Evolutionary conservation across 1,140 invertebrate genomes (phyloP), one percentile per base, ranked within the genome.

Genomic region (honey bee (Apis mellifera)): DNA sequence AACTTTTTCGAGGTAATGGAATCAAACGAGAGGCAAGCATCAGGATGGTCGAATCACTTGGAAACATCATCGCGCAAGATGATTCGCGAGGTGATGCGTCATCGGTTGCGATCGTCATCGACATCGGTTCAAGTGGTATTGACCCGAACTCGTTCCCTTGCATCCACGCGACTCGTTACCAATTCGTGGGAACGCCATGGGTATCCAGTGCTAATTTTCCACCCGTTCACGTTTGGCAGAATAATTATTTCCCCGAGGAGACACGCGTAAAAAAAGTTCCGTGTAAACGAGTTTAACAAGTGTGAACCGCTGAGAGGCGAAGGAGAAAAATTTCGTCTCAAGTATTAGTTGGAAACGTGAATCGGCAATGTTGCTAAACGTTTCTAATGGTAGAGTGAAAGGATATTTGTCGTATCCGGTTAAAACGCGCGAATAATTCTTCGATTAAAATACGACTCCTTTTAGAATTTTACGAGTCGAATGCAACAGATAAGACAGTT

Each of bases 101-200:
- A 91, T 88, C 79, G 82, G 81, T 85, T 26, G 76, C 68, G 75
- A 83, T 90, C 70, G 66, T 91, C 88, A 91, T 91, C 90, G 90
- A 86, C 87, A 91, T 89, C 85, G 86, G 90, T 91, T 91, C 90
- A 91, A 91, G 90, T 91, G 89, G 89, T 90, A 87, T 91, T 91
- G 90, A 91, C 90, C 90, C 82, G 84, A 13, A 78, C 81, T 88
- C 57, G 84, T 86, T 88, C 87, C 86, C 86, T 88, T 88, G 73
- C 73, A 88, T 88, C 79, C 73, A 83, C 74, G 86, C 74, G 79
- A 87, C 86, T 85, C 83, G 77, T 83, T 85, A 88, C 82, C 72
- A 76, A 87, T 88, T 88, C 87, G 87, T 88, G 87, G 84, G 87
- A 88, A 88, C 77, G 73, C 32, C 50, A 85, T 78, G 64, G 8